Evolutionary conservation across 2,797 vertebrate genomes (phyloP).

Genomic region (Spea hammondii): DNA sequence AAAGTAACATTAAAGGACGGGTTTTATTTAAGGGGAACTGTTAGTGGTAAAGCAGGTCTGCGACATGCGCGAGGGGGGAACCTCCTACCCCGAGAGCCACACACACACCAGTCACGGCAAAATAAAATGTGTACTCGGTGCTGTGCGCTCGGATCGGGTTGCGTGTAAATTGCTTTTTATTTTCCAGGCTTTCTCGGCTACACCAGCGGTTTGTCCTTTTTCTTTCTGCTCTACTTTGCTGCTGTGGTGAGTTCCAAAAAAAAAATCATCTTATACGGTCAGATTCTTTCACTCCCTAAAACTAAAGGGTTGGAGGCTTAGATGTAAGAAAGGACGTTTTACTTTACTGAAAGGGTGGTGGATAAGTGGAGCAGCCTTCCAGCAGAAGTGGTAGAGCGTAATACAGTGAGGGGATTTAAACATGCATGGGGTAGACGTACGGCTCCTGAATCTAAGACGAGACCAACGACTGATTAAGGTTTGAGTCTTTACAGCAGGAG

Average conservation of each 20-base stretch:
- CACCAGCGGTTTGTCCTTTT: conserved; percentile 90
- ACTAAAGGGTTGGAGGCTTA: too few species aligned
- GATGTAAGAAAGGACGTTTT: too few species aligned
- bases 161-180: conserved; percentile 80
- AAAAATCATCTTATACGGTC: neutral
- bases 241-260: conserved; percentile 84
- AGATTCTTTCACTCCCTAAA: neutral
- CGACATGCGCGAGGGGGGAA: conserved; percentile 73
- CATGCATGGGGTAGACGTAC: too few species aligned
- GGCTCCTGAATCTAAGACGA: too few species aligned
- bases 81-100: conserved; percentile 72
- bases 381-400: too few species aligned
- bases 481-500: too few species aligned
- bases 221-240: conserved; percentile 90
- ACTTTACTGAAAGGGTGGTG: too few species aligned
- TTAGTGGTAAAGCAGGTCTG: conserved; percentile 77
- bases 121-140: conserved; percentile 64
- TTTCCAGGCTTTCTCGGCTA: conserved; percentile 94
- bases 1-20: conserved; percentile 78
- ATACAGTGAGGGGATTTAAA: too few species aligned
- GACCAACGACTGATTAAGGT: too few species aligned
- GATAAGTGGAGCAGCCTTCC: too few species aligned
- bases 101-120: conserved; percentile 66
- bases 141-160: conserved; percentile 70
- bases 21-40: conserved; percentile 71